phyloP scores from a whole-genome alignment of 2,888 invertebrate genomes.

The Deilephila porcellus region DNA sequence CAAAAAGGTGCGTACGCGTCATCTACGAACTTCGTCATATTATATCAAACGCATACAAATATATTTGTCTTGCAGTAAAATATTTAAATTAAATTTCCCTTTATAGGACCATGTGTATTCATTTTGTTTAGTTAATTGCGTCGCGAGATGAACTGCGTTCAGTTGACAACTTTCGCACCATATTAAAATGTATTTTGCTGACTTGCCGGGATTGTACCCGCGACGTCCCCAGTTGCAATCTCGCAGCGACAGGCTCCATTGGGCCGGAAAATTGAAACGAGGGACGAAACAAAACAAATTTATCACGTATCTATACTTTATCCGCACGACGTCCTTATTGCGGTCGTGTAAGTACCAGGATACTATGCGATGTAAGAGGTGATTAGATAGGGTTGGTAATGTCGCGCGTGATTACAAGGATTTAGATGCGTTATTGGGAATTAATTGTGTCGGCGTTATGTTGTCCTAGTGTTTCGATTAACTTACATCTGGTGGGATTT shows the following conservation, averaged over 20 bases:
- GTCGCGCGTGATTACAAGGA: slow-evolving; percentile 5
- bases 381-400: slow-evolving; percentile 29
- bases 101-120: not conserved
- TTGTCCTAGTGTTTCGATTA: slow-evolving; percentile 11
- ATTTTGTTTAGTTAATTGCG: slow-evolving; percentile 17
- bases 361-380: not conserved
- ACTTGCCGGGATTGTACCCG: slow-evolving; percentile 59
- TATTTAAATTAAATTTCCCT: slow-evolving; percentile 36
- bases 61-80: not conserved
- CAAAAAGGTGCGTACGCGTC: too few species aligned
- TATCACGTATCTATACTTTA: slow-evolving; percentile 6
- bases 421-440: not conserved
- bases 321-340: slow-evolving; percentile 25
- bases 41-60: too few species aligned
- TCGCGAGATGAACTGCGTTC: not conserved
- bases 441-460: slow-evolving; percentile 26
- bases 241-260: slow-evolving; percentile 66
- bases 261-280: slow-evolving; percentile 81
- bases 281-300: slow-evolving; percentile 39
- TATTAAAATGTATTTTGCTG: slow-evolving; percentile 52
- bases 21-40: too few species aligned
- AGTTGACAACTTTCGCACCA: slow-evolving; percentile 28
- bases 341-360: slow-evolving; percentile 27
- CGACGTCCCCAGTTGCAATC: slow-evolving; percentile 56
- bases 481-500: not conserved